phyloP scores from a whole-genome alignment of 2,113 vertebrate genomes.

The Globicephala melas region DNA sequence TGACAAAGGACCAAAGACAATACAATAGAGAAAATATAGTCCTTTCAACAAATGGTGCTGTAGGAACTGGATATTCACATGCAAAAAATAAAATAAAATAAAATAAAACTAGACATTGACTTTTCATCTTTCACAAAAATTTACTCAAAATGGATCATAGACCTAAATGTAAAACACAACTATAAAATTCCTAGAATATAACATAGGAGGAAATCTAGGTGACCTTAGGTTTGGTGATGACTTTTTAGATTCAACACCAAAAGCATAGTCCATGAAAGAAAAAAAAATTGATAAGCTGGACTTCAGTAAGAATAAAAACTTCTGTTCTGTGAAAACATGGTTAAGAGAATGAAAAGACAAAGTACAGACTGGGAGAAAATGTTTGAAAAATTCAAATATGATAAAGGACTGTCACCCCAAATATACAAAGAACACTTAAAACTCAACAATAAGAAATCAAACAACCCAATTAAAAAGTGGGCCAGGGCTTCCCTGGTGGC shows the following conservation, averaged over 20 bases:
- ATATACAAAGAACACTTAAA: neutral
- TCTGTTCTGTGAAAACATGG: accelerated
- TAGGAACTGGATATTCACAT: neutral
- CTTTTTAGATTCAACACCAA: neutral
- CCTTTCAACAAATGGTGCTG: neutral
- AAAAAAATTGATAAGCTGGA: neutral
- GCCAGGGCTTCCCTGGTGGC: neutral
- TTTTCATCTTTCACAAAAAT: neutral
- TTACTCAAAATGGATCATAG: neutral
- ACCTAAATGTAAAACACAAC: neutral
- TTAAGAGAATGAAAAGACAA: neutral
- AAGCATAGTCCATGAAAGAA: neutral
- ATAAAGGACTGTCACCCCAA: neutral
- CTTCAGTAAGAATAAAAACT: neutral
- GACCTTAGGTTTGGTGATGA: neutral
- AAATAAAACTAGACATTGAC: neutral
- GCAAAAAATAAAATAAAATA: too few relatives aligned
- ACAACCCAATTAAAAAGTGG: neutral
- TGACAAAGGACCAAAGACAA: neutral
- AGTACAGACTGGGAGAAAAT: neutral
- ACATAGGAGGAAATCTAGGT: neutral
- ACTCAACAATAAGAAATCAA: neutral
- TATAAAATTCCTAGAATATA: neutral
- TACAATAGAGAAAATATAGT: neutral
- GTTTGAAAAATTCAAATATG: neutral